A percentile compares a stretch with the other conserved stretches of the same genome.
Conservation (phyloP, 2,888 invertebrate genomes). For the Reticulitermes lucifugus region DNA sequence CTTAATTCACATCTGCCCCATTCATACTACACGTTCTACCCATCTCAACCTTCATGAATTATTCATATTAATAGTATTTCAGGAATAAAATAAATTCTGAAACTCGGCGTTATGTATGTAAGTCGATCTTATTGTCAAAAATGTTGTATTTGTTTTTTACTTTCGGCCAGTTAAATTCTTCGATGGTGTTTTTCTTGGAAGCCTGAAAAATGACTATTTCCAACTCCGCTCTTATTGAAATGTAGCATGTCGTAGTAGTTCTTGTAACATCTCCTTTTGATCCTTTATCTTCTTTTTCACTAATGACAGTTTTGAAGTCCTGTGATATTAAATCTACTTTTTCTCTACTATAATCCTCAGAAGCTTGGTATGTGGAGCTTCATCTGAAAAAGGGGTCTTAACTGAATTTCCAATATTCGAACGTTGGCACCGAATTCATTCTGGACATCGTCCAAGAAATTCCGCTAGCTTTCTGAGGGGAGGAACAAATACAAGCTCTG, state of each 20-base stretch:
- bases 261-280: neutral
- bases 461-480: neutral
- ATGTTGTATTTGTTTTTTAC: too few species aligned
- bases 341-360: neutral
- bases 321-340: constrained; percentile 9
- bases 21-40: too few species aligned
- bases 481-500: neutral
- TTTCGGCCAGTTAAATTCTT: too few species aligned
- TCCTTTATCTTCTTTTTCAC: neutral
- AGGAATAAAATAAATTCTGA: too few species aligned
- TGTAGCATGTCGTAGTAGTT: neutral
- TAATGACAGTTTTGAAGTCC: neutral
- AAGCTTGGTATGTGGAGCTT: neutral
- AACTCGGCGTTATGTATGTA: too few species aligned
- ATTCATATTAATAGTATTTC: too few species aligned
- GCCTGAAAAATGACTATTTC: neutral
- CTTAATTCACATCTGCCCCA: too few species aligned
- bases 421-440: constrained; percentile 28
- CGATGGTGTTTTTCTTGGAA: too few species aligned
- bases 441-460: constrained; percentile 16
- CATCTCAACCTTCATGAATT: too few species aligned
- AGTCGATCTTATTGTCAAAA: too few species aligned
- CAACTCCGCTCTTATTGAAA: neutral
- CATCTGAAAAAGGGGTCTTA: neutral
- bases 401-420: constrained; percentile 39